Conservation (phyloP, 92 coral and sea anemone species). For the Desmophyllum pertusum region DNA sequence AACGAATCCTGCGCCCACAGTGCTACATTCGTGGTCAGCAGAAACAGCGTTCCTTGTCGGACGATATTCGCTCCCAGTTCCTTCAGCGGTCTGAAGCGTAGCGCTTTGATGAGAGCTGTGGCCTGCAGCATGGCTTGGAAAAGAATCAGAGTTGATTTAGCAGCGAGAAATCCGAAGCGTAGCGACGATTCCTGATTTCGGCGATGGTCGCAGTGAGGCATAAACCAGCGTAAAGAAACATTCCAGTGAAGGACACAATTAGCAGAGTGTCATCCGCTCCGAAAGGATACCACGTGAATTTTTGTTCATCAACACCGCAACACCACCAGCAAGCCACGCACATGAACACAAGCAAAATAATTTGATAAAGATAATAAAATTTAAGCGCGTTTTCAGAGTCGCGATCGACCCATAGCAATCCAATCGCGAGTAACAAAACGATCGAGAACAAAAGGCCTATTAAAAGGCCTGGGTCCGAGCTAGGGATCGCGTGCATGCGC, state of each 20-base stretch:
- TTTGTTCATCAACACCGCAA: constrained; percentile 92
- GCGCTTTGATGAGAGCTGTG: constrained; percentile 87
- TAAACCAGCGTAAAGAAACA: constrained; percentile 89
- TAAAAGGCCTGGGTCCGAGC: constrained; percentile 94
- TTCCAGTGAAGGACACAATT: constrained; percentile 85
- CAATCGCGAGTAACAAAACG: constrained; percentile 87
- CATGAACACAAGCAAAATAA: constrained; percentile 78
- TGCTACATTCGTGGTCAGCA: constrained; percentile 91
- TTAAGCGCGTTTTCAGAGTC: constrained; percentile 81
- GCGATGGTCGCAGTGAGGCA: constrained; percentile 96
- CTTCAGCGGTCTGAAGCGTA: constrained; percentile 85
- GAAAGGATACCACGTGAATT: constrained; percentile 88
- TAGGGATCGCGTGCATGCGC: constrained; percentile 81
- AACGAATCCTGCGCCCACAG: constrained; percentile 96
- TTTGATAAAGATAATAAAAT: constrained; percentile 89
- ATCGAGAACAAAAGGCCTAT: constrained; percentile 88
- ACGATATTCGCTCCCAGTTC: constrained; percentile 92
- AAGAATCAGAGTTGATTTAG: constrained; percentile 80
- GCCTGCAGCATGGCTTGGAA: constrained; percentile 94
- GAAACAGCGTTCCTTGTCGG: constrained; percentile 92
- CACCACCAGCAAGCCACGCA: constrained; percentile 89
- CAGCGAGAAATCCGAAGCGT: constrained; percentile 87
- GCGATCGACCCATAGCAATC: constrained; percentile 85
- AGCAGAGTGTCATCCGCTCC: constrained; percentile 91
- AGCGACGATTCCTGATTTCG: constrained; percentile 74